Percentiles rank a stretch among this genome's conserved stretches.
phyloP scores from a whole-genome alignment of 2,113 vertebrate species.

The Cichladusa arquata region DNA sequence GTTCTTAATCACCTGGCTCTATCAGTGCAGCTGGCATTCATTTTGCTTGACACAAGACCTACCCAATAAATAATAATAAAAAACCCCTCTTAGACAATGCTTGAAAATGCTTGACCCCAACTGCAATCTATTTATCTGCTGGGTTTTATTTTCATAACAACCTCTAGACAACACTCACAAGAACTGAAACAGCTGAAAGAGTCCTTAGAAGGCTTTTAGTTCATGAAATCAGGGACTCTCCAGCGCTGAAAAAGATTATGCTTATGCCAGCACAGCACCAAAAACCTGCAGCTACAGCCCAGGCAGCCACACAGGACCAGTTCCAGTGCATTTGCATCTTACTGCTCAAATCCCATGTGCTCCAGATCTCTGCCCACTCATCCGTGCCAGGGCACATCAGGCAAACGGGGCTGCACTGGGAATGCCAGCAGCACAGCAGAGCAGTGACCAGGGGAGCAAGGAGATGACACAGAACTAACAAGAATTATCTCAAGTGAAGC shows the following conservation, averaged over 20 bases:
- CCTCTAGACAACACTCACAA: not conserved
- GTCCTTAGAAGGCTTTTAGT: not conserved
- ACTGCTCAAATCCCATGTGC: rapidly evolving
- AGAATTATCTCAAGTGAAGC: not conserved
- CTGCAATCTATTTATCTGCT: not conserved
- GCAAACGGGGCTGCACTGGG: not conserved
- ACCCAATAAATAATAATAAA: conserved; percentile 14
- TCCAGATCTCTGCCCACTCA: not conserved
- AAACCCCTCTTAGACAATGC: not conserved
- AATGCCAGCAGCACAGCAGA: not conserved
- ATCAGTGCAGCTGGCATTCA: conserved; percentile 11
- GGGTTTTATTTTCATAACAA: not conserved
- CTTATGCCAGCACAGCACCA: not conserved
- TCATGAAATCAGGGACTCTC: not conserved
- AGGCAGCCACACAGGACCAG: rapidly evolving
- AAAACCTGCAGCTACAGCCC: not conserved
- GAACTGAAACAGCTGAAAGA: not conserved
- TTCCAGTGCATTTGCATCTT: not conserved
- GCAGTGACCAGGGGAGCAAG: not conserved
- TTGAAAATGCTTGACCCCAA: not conserved
- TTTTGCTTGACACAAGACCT: not conserved
- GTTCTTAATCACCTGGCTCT: conserved; percentile 51
- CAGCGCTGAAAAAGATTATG: rapidly evolving
- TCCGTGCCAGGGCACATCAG: rapidly evolving
- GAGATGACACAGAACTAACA: not conserved